Conservation (phyloP, 1,140 invertebrate genomes). For the Zaprionus gabonicus region DNA sequence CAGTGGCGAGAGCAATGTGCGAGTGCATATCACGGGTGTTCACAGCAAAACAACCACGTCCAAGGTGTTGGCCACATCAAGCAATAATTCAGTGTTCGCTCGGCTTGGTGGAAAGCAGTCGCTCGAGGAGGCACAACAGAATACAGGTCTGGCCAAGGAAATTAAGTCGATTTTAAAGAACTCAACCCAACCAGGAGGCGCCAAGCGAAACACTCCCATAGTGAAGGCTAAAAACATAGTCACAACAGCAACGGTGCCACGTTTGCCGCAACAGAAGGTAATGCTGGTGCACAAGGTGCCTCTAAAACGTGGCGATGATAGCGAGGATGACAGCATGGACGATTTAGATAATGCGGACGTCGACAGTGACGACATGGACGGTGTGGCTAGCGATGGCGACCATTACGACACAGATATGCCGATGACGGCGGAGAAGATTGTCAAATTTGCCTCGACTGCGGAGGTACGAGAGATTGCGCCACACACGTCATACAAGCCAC, state of each 20-base stretch:
- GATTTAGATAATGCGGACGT: constrained; percentile 27
- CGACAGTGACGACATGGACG: constrained; percentile 39
- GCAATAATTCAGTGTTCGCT: constrained; percentile 74
- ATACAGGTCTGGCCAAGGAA: constrained; percentile 57
- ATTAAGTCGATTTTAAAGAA: constrained; percentile 83
- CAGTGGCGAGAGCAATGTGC: constrained; percentile 61
- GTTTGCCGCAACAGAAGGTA: constrained; percentile 71
- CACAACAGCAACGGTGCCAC: constrained; percentile 15
- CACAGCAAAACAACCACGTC: constrained; percentile 16
- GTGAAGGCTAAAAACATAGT: constrained; percentile 69
- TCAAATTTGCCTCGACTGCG: constrained; percentile 79
- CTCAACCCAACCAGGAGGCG: constrained; percentile 33
- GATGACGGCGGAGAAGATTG: constrained; percentile 69
- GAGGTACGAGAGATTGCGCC: constrained; percentile 82
- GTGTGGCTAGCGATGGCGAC: constrained; percentile 40
- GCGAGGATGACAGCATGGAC: constrained; percentile 71
- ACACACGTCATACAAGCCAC: constrained; percentile 45
- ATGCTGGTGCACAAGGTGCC: constrained; percentile 82
- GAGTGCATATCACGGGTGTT: constrained; percentile 55
- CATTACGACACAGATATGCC: constrained; percentile 45
- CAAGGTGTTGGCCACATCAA: constrained; percentile 34
- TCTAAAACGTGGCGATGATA: constrained; percentile 66
- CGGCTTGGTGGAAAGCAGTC: constrained; percentile 73
- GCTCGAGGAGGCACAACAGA: constrained; percentile 14
- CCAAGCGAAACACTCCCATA: constrained; percentile 64